Conservation (phyloP, 1,140 invertebrate genomes). For the Lordiphosa collinella region DNA sequence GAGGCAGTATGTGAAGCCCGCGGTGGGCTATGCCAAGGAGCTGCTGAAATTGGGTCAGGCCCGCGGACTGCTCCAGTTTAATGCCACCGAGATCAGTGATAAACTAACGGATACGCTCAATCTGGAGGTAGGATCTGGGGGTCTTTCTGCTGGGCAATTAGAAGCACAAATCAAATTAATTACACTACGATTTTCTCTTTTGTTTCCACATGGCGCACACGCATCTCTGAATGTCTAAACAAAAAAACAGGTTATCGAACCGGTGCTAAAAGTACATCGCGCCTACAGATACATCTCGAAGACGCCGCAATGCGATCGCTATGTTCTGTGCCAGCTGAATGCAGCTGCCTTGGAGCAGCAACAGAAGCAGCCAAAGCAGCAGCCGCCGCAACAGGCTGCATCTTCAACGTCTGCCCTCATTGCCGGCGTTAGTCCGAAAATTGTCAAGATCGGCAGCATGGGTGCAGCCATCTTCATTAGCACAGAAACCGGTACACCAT, state of each 20-base stretch:
- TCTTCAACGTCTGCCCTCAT: conserved; percentile 57
- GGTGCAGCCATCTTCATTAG: conserved; percentile 81
- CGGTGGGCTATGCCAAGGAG: conserved; percentile 86
- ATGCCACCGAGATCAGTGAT: conserved; percentile 85
- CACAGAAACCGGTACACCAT: conserved; percentile 81
- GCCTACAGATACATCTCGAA: conserved; percentile 87
- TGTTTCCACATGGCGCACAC: conserved; percentile 20
- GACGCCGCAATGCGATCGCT: conserved; percentile 86
- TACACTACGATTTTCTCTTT: conserved; percentile 58
- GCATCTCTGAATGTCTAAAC: conserved; percentile 27
- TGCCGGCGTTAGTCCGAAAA: conserved; percentile 83
- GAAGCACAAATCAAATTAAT: conserved; percentile 65
- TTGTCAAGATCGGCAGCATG: conserved; percentile 87
- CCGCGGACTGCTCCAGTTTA: conserved; percentile 82
- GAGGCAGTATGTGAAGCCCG: conserved; percentile 86
- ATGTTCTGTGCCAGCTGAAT: conserved; percentile 88
- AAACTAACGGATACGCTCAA: conserved; percentile 88
- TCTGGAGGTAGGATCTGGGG: conserved; percentile 81
- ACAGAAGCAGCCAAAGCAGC: conserved; percentile 47
- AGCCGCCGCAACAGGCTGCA: conserved; percentile 42
- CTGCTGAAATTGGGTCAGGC: conserved; percentile 84
- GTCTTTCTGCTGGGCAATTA: conserved; percentile 33
- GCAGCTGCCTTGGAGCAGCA: conserved; percentile 81
- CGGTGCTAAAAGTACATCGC: conserved; percentile 86
- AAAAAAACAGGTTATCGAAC: conserved; percentile 83